These are phyloP conservation scores for Phorcus lineatus DNA, from an alignment of 2,888 invertebrate genomes.

Conservation along the genomic window DNA sequence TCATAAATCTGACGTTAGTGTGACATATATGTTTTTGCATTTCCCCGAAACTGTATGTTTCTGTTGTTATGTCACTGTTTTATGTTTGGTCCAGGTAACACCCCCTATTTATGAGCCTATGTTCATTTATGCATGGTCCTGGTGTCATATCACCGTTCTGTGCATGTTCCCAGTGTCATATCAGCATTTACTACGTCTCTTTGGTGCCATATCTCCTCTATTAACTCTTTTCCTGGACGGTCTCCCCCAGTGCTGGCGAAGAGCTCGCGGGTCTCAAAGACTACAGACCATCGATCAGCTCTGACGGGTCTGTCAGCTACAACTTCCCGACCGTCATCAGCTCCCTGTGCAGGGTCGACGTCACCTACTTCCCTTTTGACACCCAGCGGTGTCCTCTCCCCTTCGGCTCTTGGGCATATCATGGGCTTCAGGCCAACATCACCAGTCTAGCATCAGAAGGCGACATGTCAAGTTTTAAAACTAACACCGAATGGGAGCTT, in stretches of 20 bases:
- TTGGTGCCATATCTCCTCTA: background rate
- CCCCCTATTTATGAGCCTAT: too few species aligned
- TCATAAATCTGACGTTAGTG: too few species aligned
- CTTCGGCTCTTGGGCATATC: slow-evolving; percentile 56
- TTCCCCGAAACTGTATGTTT: too few species aligned
- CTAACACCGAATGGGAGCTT: slow-evolving; percentile 63
- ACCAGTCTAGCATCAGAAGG: slow-evolving; percentile 21
- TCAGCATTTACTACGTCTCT: background rate
- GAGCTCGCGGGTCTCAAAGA: slow-evolving; percentile 78
- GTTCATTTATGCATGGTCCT: background rate
- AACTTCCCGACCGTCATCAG: slow-evolving; percentile 78
- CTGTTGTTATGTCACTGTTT: background rate
- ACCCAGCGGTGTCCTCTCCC: slow-evolving; percentile 69
- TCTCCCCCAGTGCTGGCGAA: slow-evolving; percentile 77
- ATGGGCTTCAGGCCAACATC: slow-evolving; percentile 46
- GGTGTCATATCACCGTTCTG: background rate
- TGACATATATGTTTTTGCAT: too few species aligned
- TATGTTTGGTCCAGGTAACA: too few species aligned
- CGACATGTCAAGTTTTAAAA: slow-evolving; percentile 48
- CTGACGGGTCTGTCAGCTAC: slow-evolving; percentile 78
- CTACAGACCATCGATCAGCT: slow-evolving; percentile 77
- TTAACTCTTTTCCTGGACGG: background rate
- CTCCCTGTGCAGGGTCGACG: slow-evolving; percentile 77
- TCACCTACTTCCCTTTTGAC: slow-evolving; percentile 79
- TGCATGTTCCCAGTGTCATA: background rate